Conservation (phyloP, 2,797 vertebrate species). For the Sibirionetta formosa region DNA sequence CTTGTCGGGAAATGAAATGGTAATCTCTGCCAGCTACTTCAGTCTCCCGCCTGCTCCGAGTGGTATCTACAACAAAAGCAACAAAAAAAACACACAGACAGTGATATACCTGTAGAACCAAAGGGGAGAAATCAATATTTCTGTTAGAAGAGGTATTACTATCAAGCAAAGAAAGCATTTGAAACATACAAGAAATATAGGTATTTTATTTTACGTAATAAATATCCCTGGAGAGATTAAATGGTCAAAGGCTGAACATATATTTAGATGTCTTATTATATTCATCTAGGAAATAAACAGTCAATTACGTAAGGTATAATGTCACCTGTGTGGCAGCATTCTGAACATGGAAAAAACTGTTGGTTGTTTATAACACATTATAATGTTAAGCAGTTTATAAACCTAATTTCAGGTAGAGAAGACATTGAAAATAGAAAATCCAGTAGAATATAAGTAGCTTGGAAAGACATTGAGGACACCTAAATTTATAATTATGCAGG, state of each 20-base stretch:
- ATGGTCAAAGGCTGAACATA: background rate
- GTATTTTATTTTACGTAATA: background rate
- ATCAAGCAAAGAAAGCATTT: background rate
- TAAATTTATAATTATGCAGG: background rate
- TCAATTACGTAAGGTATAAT: background rate
- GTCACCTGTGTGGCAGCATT: background rate
- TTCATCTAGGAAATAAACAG: background rate
- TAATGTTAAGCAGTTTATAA: background rate
- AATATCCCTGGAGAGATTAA: background rate
- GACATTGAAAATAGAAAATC: background rate
- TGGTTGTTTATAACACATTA: background rate
- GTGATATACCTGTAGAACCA: accelerated
- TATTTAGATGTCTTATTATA: background rate
- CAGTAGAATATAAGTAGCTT: background rate
- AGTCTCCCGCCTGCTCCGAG: slow-evolving; percentile 90
- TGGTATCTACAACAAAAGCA: slow-evolving; percentile 88
- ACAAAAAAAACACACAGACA: background rate
- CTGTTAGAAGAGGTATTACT: background rate
- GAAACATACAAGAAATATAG: background rate
- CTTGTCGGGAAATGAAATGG: slow-evolving; percentile 94
- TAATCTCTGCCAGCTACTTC: slow-evolving; percentile 94
- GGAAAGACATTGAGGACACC: background rate
- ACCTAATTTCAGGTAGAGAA: background rate
- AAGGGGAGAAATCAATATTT: background rate
- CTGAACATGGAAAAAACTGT: background rate